Conservation (phyloP, 2,888 invertebrate species). For the Agonopterix subpropinquella region DNA sequence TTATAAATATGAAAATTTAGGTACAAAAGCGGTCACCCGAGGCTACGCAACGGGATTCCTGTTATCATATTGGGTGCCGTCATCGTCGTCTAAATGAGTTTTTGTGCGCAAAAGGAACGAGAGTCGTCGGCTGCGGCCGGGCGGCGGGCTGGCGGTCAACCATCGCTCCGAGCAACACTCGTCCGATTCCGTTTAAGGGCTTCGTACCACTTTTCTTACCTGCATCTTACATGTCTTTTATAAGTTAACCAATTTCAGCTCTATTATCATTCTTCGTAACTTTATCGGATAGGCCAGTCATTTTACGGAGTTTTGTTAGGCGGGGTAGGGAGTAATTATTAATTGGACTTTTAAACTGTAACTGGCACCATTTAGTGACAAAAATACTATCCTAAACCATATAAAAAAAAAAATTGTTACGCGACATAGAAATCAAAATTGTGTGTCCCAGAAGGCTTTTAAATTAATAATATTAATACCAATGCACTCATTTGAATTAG, state of each 20-base stretch:
- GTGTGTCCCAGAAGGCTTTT: too few relatives aligned
- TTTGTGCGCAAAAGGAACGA: conserved; percentile 33
- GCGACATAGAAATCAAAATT: too few relatives aligned
- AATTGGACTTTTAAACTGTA: too few relatives aligned
- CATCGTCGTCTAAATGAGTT: conserved; percentile 63
- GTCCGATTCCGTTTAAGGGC: conserved; percentile 49
- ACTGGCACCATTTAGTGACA: too few relatives aligned
- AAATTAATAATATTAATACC: too few relatives aligned
- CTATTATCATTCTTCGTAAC: neutral
- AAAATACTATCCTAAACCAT: too few relatives aligned
- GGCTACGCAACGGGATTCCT: conserved; percentile 71
- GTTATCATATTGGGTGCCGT: conserved; percentile 65
- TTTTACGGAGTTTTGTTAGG: too few relatives aligned
- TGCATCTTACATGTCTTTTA: conserved; percentile 24
- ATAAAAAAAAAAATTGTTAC: too few relatives aligned
- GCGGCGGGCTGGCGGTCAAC: conserved; percentile 28
- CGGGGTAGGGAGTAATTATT: too few relatives aligned
- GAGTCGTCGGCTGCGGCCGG: conserved; percentile 39
- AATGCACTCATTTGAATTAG: too few relatives aligned
- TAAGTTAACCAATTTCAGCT: neutral
- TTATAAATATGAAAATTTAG: conserved; percentile 25
- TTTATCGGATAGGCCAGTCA: too few relatives aligned
- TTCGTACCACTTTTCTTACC: conserved; percentile 61
- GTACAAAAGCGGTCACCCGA: conserved; percentile 37
- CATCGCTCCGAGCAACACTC: conserved; percentile 57